Conservation (phyloP, 2,888 invertebrate species). For the Cartodere bifasciata region DNA sequence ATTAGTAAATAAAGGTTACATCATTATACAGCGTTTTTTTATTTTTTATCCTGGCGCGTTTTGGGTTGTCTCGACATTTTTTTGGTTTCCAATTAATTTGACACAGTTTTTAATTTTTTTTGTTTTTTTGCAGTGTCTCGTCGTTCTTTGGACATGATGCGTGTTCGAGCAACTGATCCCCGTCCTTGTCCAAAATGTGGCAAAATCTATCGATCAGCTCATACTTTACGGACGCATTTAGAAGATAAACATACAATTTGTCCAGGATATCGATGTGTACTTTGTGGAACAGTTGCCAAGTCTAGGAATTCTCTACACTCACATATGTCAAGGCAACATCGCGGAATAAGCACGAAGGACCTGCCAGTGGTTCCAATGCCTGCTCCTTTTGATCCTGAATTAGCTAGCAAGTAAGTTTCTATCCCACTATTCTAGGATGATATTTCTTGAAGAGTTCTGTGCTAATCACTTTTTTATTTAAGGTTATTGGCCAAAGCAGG, state of each 20-base stretch:
- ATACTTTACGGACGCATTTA: constrained; percentile 79
- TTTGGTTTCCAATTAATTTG: no score
- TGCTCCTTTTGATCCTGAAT: constrained; percentile 79
- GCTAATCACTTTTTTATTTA: constrained; percentile 18
- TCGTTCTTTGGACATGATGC: constrained; percentile 69
- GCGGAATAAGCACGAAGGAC: constrained; percentile 87
- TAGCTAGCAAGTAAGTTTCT: constrained; percentile 57
- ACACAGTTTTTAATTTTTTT: no score
- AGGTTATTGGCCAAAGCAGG: constrained; percentile 78
- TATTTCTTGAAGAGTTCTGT: not conserved
- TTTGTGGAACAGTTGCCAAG: constrained; percentile 87
- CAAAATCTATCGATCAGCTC: constrained; percentile 84
- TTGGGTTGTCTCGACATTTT: no score
- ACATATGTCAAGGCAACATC: constrained; percentile 87
- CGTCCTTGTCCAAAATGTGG: constrained; percentile 88
- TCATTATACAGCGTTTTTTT: no score
- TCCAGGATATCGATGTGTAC: constrained; percentile 81
- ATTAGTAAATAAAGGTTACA: no score
- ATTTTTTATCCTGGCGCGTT: no score
- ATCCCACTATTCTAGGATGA: not conserved
- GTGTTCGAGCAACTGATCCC: constrained; percentile 84
- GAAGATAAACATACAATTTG: constrained; percentile 91
- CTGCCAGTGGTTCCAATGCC: constrained; percentile 88
- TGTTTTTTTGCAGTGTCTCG: constrained; percentile 47
- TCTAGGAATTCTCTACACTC: constrained; percentile 85